Evolutionary conservation across 2,113 vertebrate genomes (phyloP).

Genomic region (Puntigrus tetrazona): DNA sequence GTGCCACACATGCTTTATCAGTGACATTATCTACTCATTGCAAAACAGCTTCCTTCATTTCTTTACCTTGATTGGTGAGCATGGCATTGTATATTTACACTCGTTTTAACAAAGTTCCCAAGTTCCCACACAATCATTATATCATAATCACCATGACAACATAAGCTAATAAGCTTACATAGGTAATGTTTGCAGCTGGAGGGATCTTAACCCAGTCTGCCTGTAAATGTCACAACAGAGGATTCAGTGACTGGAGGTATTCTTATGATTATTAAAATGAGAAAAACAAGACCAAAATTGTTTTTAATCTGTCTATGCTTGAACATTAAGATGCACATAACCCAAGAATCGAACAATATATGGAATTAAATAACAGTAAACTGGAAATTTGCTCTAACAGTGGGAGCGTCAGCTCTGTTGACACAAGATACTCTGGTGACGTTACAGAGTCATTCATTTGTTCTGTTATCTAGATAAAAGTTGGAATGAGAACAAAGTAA

Average conservation of each 20-base stretch:
- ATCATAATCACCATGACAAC: constrained; percentile 51
- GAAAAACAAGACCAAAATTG: constrained; percentile 11
- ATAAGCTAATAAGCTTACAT: constrained; percentile 72
- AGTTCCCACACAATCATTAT: constrained; percentile 65
- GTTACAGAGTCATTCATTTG: background rate
- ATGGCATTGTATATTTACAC: constrained; percentile 46
- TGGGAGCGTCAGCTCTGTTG: background rate
- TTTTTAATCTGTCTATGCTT: background rate
- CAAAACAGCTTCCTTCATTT: background rate
- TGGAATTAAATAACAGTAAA: too few species aligned
- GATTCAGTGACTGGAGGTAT: constrained; percentile 17
- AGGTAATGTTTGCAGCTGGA: constrained; percentile 60
- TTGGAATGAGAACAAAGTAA: background rate
- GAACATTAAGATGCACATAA: background rate
- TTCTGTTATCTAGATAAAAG: background rate
- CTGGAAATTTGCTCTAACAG: background rate
- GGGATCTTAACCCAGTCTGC: constrained; percentile 77
- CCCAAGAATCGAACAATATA: background rate
- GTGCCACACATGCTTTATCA: background rate
- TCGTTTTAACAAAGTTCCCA: constrained; percentile 61
- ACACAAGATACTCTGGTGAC: background rate
- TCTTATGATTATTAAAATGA: background rate
- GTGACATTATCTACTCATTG: background rate
- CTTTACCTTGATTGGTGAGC: constrained; percentile 6
- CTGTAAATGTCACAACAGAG: constrained; percentile 73